phyloP scores from a whole-genome alignment of 2,113 vertebrate species.

The Osmerus eperlanus region DNA sequence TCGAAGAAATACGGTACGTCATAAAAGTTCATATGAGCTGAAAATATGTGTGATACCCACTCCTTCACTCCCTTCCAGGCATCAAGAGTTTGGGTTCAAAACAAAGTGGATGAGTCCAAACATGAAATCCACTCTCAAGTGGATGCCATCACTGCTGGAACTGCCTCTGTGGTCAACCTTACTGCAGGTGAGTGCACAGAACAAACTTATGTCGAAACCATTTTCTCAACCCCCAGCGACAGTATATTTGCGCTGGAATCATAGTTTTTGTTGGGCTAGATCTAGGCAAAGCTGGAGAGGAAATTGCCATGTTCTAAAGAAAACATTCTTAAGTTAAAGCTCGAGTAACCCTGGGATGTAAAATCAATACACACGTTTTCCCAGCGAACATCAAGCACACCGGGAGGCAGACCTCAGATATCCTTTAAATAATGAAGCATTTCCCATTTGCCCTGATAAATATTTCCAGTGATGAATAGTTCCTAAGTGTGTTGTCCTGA shows the following conservation, averaged over 20 bases:
- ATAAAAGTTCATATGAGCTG: slow-evolving; percentile 45
- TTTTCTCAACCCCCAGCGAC: slow-evolving; percentile 11
- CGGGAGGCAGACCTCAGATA: slow-evolving; percentile 3
- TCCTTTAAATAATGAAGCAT: slow-evolving; percentile 26
- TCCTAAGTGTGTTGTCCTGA: slow-evolving; percentile 42
- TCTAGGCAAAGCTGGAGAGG: not conserved
- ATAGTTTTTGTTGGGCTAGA: slow-evolving; percentile 1
- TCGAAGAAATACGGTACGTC: not conserved
- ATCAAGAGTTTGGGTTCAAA: slow-evolving; percentile 97
- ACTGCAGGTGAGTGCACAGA: slow-evolving; percentile 84
- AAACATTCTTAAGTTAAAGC: slow-evolving; percentile 18
- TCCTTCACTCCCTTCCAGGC: slow-evolving; percentile 73
- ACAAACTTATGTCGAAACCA: not conserved
- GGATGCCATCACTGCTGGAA: slow-evolving; percentile 97
- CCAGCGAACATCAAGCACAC: slow-evolving; percentile 10
- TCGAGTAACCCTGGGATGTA: slow-evolving; percentile 4
- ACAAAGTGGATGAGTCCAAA: slow-evolving; percentile 99
- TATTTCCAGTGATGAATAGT: slow-evolving; percentile 40
- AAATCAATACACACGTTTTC: slow-evolving; percentile 34
- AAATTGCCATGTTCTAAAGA: slow-evolving; percentile 17
- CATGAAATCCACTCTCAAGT: slow-evolving; percentile 99
- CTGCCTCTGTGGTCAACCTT: slow-evolving; percentile 97
- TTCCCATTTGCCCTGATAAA: slow-evolving; percentile 39
- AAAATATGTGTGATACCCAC: slow-evolving; percentile 50
- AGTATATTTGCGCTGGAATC: slow-evolving; percentile 8